Conservation (phyloP, 2,797 vertebrate species). For the Babyrousa celebensis region DNA sequence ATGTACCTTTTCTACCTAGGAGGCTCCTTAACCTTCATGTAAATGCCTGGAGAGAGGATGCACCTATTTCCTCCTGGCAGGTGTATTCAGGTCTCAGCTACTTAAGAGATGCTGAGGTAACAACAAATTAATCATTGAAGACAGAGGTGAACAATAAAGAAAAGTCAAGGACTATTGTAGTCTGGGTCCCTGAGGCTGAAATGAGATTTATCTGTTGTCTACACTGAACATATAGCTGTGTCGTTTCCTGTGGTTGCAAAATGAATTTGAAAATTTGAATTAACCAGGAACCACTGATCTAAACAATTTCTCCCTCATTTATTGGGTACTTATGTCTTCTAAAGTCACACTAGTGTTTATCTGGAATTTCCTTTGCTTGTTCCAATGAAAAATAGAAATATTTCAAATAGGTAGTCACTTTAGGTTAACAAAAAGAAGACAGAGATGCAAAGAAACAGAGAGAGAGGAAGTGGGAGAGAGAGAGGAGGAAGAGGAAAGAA, state of each 20-base stretch:
- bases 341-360: neutral
- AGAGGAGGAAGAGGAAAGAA: neutral
- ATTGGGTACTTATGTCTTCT: neutral
- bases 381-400: conserved; percentile 39
- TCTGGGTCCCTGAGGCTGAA: neutral
- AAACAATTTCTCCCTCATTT: conserved; percentile 34
- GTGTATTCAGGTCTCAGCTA: neutral
- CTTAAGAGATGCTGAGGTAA: neutral
- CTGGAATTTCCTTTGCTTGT: conserved; percentile 28
- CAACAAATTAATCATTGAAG: neutral
- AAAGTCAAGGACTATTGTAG: neutral
- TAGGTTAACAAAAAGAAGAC: neutral
- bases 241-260: neutral
- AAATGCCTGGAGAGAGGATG: neutral
- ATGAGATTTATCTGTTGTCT: neutral
- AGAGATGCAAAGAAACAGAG: neutral
- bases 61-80: neutral
- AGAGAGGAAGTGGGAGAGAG: neutral
- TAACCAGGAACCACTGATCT: neutral
- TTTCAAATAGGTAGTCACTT: neutral
- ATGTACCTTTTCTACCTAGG: neutral
- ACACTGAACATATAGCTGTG: neutral
- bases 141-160: neutral
- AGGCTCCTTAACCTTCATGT: neutral
- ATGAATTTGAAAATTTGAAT: conserved; percentile 27